A percentile compares a stretch with the other conserved stretches of the same genome.
phyloP scores from a whole-genome alignment of 2,797 vertebrate genomes.

The Gadopsis marmoratus region DNA sequence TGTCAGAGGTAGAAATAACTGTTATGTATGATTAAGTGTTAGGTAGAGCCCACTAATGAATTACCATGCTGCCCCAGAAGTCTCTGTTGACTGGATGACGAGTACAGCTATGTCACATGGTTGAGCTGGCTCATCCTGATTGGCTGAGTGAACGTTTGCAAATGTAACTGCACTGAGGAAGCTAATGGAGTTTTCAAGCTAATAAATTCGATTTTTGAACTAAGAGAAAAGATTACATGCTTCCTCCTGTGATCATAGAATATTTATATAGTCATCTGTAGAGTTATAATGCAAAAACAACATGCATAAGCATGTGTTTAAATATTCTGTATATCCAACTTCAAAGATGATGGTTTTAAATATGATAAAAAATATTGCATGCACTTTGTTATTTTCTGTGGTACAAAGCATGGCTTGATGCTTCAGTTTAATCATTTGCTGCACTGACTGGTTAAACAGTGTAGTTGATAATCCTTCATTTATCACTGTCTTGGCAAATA shows the following conservation, averaged over 20 bases:
- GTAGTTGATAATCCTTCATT: conserved; percentile 39
- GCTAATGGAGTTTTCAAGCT: not conserved
- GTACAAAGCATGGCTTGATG: not conserved
- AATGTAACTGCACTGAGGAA: conserved; percentile 6
- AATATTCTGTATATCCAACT: not conserved
- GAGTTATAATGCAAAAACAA: not conserved
- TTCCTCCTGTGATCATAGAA: not conserved
- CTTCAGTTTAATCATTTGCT: conserved; percentile 17
- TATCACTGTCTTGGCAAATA: conserved; percentile 49
- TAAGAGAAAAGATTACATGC: not conserved
- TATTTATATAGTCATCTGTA: not conserved
- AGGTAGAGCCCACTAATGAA: not conserved
- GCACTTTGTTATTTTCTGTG: not conserved
- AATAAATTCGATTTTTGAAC: not conserved
- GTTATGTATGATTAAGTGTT: not conserved
- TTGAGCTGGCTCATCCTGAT: not conserved
- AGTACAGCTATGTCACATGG: not conserved
- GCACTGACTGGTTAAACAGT: conserved; percentile 31
- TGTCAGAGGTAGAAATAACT: conserved; percentile 6
- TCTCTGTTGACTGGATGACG: not conserved
- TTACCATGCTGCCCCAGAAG: not conserved
- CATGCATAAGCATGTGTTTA: not conserved
- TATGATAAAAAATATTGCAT: not conserved
- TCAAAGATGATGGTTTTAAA: not conserved
- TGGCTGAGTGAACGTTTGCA: conserved; percentile 2